Percentiles rank a stretch among this genome's conserved stretches.
These are phyloP conservation scores for Hipparchia sbordonii DNA, from an alignment of 2,888 invertebrate species.

Conservation along the genomic window DNA sequence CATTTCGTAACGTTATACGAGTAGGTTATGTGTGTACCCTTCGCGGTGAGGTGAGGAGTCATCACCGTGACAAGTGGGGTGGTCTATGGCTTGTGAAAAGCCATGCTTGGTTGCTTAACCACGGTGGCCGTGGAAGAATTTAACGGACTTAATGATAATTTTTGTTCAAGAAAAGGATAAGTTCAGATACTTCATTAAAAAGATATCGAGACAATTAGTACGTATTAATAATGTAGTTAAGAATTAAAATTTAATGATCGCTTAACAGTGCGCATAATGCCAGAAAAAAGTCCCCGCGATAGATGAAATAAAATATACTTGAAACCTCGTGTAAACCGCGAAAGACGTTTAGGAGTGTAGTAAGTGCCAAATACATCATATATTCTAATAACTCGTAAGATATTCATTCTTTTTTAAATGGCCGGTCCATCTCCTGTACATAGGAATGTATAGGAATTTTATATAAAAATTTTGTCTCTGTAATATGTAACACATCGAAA, in stretches of 20 bases:
- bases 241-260: not conserved
- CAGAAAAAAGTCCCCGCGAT: no score
- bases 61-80: constrained; percentile 79
- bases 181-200: not conserved
- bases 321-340: no score
- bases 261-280: no score
- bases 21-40: constrained; percentile 42
- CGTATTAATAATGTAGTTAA: not conserved
- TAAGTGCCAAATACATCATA: no score
- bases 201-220: not conserved
- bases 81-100: constrained; percentile 73
- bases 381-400: no score
- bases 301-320: no score
- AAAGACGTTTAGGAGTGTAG: no score
- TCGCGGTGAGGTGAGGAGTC: constrained; percentile 50
- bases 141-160: constrained; percentile 43
- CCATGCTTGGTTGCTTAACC: constrained; percentile 68
- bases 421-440: no score
- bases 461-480: no score
- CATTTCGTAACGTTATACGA: constrained; percentile 23
- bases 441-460: no score
- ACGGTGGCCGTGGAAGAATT: constrained; percentile 60
- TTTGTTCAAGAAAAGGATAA: constrained; percentile 14
- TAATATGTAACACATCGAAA: no score
- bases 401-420: no score